Evolutionary conservation across 2,888 invertebrate species (phyloP).

Genomic region (Mythimna ferrago): DNA sequence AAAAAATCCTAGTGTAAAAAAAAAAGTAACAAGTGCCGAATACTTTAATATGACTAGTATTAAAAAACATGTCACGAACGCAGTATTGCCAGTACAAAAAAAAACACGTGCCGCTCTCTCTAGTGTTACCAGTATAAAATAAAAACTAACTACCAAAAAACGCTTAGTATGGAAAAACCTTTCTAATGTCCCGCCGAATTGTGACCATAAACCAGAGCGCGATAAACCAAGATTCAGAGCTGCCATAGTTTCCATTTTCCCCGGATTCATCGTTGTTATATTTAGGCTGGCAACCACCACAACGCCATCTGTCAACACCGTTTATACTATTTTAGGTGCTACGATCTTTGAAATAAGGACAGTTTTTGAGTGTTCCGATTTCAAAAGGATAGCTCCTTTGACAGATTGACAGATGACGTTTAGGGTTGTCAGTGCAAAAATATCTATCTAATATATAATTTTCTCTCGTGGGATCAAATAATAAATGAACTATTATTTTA

Average conservation of each 20-base stretch:
- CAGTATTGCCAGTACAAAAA: conserved; percentile 12
- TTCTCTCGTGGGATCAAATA: neutral
- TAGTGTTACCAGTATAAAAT: conserved; percentile 18
- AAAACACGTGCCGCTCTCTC: conserved; percentile 5
- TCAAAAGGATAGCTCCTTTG: conserved; percentile 18
- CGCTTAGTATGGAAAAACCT: conserved; percentile 52
- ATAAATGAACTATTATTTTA: neutral
- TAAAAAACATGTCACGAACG: neutral
- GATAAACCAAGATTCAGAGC: conserved; percentile 70
- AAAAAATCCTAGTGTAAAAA: conserved; percentile 21
- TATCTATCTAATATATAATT: neutral
- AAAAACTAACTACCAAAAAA: conserved; percentile 28
- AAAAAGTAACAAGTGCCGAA: conserved; percentile 14
- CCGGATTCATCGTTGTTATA: conserved; percentile 61
- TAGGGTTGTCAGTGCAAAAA: conserved; percentile 12
- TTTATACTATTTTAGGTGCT: conserved; percentile 54
- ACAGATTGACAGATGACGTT: conserved; percentile 57
- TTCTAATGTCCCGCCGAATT: conserved; percentile 65
- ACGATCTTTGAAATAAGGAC: conserved; percentile 23
- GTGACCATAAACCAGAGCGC: conserved; percentile 66
- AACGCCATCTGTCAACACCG: conserved; percentile 69
- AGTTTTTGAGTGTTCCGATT: conserved; percentile 14
- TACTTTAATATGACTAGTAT: conserved; percentile 2
- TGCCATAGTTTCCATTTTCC: conserved; percentile 66
- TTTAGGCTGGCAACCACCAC: conserved; percentile 55